Conservation (phyloP, 1,140 invertebrate genomes). For the Heliconius hermathena region DNA sequence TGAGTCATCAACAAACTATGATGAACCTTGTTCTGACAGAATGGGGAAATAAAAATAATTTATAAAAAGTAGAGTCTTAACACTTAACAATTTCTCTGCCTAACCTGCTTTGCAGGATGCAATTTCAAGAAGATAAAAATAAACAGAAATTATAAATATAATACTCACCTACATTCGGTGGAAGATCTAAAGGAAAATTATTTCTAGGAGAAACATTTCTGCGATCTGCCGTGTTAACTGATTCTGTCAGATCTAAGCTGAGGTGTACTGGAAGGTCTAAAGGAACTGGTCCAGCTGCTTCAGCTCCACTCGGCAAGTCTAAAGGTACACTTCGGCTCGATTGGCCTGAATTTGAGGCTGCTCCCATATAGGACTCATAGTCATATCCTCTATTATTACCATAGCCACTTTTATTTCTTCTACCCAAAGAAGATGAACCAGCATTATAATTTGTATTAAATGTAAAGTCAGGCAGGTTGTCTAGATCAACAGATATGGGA, state of each 20-base stretch:
- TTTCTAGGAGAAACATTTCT: slow-evolving; percentile 69
- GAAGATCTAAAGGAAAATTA: slow-evolving; percentile 75
- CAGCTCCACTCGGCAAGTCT: slow-evolving; percentile 70
- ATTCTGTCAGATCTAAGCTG: slow-evolving; percentile 76
- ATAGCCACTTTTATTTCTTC: slow-evolving; percentile 61
- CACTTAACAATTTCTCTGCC: no score
- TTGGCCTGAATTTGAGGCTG: slow-evolving; percentile 55
- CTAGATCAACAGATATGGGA: slow-evolving; percentile 77
- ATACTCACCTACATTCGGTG: slow-evolving; percentile 70
- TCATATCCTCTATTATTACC: slow-evolving; percentile 64
- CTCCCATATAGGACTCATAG: slow-evolving; percentile 65
- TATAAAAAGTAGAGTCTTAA: no score
- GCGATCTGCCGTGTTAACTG: slow-evolving; percentile 70
- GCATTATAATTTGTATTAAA: slow-evolving; percentile 77
- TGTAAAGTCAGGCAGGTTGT: slow-evolving; percentile 84
- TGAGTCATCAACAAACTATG: no score
- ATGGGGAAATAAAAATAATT: no score
- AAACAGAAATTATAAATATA: not conserved
- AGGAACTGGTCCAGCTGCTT: slow-evolving; percentile 60
- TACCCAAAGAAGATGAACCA: slow-evolving; percentile 61
- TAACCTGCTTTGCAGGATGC: no score
- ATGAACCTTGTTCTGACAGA: no score
- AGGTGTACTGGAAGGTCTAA: slow-evolving; percentile 69
- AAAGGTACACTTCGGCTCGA: slow-evolving; percentile 66
- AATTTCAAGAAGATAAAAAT: not conserved